phyloP scores from a whole-genome alignment of 2,888 invertebrate genomes.

The Lacanobia wlatinum region DNA sequence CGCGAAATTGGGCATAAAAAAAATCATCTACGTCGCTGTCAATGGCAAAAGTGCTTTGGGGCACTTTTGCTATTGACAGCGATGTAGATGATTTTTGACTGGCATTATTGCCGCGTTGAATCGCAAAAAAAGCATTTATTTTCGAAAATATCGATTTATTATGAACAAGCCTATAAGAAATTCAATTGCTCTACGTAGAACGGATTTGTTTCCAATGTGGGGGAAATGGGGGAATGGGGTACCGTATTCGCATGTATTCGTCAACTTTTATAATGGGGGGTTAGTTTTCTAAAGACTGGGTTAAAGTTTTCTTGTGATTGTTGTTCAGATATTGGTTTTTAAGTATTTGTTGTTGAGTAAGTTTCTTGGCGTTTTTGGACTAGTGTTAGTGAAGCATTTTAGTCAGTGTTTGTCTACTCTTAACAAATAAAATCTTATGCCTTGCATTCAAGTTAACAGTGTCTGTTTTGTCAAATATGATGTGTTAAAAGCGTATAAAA shows the following conservation, averaged over 20 bases:
- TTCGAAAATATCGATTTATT: not conserved
- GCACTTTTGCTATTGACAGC: too few species aligned
- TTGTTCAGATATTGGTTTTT: not conserved
- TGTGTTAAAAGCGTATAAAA: too few species aligned
- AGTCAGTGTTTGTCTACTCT: not conserved
- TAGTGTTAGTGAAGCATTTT: not conserved
- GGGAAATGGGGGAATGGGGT: conserved; percentile 14
- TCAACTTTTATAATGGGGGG: conserved; percentile 36
- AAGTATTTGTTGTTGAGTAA: not conserved
- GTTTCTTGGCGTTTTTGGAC: not conserved
- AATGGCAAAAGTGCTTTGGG: too few species aligned
- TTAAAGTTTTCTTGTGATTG: conserved; percentile 1
- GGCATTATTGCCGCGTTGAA: too few species aligned
- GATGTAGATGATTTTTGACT: too few species aligned
- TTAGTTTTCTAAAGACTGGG: conserved; percentile 33
- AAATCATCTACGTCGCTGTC: too few species aligned
- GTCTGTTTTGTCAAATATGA: too few species aligned
- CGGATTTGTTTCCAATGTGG: conserved; percentile 54
- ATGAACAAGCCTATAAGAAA: conserved; percentile 24
- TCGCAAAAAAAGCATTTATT: too few species aligned
- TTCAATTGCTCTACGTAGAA: conserved; percentile 53
- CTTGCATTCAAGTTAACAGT: not conserved
- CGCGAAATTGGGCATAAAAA: too few species aligned
- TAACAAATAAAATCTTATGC: not conserved
- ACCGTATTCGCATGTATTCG: conserved; percentile 38